Evolutionary conservation across 2,113 vertebrate species (phyloP).

Genomic region (Eurystomus gularis): DNA sequence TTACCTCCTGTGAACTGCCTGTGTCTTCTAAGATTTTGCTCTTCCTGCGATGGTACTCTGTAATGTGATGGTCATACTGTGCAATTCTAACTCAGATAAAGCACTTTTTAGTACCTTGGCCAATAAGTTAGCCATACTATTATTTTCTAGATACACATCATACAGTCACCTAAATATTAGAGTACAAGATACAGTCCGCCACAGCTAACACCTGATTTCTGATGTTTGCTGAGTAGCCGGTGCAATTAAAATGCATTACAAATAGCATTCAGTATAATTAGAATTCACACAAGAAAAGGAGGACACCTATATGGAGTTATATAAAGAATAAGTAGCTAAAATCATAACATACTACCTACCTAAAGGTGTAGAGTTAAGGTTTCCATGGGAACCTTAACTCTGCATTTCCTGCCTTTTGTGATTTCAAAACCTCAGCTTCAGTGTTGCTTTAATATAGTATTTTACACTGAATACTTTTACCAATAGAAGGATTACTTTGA

Average conservation of each 20-base stretch:
- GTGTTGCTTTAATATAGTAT: background rate
- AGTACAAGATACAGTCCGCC: background rate
- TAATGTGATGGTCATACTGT: background rate
- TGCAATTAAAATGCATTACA: background rate
- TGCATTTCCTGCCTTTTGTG: slow-evolving; percentile 20
- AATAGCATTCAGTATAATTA: background rate
- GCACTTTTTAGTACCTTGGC: background rate
- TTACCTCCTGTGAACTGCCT: background rate
- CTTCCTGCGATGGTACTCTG: background rate
- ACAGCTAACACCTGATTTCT: background rate
- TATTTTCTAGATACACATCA: background rate
- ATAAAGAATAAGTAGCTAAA: slow-evolving; percentile 34
- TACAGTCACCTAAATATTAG: background rate
- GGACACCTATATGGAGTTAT: background rate
- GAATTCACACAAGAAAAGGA: background rate
- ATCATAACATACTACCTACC: background rate
- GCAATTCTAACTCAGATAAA: background rate
- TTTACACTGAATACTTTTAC: slow-evolving; percentile 6
- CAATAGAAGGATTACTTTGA: slow-evolving; percentile 21
- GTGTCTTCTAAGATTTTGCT: background rate
- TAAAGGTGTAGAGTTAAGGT: slow-evolving; percentile 19
- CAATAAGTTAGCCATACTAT: background rate
- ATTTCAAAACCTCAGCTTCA: slow-evolving; percentile 1
- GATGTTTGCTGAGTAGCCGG: background rate
- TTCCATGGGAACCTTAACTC: slow-evolving; percentile 43